Conservation (phyloP, 2,888 invertebrate species). For the Dryobotodes eremita region DNA sequence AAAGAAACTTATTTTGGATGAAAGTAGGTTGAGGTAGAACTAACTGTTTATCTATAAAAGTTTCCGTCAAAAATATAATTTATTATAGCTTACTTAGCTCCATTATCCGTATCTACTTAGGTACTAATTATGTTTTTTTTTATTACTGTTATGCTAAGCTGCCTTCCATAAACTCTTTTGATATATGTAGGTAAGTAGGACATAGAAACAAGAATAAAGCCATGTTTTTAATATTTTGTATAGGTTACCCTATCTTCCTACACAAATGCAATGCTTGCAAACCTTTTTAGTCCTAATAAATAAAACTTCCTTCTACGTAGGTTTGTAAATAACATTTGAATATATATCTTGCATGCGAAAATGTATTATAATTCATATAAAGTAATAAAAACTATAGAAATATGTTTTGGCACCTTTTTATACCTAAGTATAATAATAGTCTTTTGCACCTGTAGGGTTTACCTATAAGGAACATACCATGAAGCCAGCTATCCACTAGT, state of each 20-base stretch:
- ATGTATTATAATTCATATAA: neutral
- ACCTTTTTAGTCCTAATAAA: neutral
- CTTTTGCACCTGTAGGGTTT: neutral
- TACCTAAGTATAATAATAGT: neutral
- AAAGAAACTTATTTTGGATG: too few relatives aligned
- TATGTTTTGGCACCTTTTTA: slow-evolving; percentile 6
- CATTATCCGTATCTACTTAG: too few relatives aligned
- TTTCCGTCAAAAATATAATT: too few relatives aligned
- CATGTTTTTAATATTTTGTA: neutral
- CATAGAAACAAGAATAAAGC: neutral
- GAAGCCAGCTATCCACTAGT: neutral
- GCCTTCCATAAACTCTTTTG: neutral
- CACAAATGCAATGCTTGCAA: neutral
- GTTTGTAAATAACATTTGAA: neutral
- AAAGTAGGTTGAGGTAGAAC: too few relatives aligned
- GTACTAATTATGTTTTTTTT: too few relatives aligned
- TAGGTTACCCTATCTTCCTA: too few relatives aligned
- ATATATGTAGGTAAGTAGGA: neutral
- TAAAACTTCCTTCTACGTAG: neutral
- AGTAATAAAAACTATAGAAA: neutral
- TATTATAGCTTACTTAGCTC: too few relatives aligned
- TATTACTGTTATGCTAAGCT: too few relatives aligned
- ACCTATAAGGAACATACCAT: too few relatives aligned
- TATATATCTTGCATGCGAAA: neutral
- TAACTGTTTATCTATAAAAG: too few relatives aligned